Conservation (phyloP, 2,113 vertebrate genomes). For the Calonectris borealis region DNA sequence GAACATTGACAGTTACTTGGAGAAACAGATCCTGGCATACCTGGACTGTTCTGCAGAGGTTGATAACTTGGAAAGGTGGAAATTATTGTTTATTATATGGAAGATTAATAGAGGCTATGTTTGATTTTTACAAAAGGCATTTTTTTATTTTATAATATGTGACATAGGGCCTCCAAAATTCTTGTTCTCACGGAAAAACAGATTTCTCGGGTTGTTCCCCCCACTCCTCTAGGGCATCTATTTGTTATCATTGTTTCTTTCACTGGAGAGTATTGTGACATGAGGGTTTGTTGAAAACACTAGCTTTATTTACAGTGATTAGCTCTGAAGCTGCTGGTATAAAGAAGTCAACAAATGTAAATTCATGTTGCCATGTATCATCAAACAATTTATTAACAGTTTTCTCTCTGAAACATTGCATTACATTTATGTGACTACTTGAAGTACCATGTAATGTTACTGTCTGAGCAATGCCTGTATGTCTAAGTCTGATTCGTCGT, state of each 20-base stretch:
- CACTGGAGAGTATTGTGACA: not conserved
- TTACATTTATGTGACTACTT: not conserved
- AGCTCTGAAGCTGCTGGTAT: not conserved
- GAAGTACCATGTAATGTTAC: not conserved
- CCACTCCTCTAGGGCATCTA: fast-evolving
- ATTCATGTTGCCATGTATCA: not conserved
- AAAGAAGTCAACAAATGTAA: not conserved
- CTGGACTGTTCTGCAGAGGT: constrained; percentile 70
- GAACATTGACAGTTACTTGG: constrained; percentile 79
- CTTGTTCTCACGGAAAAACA: not conserved
- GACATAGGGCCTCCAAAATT: not conserved
- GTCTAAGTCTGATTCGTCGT: not conserved
- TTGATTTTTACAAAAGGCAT: not conserved
- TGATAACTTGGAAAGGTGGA: constrained; percentile 80
- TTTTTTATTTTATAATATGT: not conserved
- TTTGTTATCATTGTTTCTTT: not conserved
- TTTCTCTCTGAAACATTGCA: not conserved
- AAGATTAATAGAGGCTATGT: not conserved
- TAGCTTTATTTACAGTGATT: not conserved
- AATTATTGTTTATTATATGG: not conserved
- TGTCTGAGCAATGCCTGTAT: not conserved
- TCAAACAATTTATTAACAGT: not conserved
- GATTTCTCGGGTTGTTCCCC: not conserved
- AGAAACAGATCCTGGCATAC: constrained; percentile 81
- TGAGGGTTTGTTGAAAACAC: not conserved